phyloP scores from a whole-genome alignment of 2,113 vertebrate species.

The Gymnarchus niloticus region DNA sequence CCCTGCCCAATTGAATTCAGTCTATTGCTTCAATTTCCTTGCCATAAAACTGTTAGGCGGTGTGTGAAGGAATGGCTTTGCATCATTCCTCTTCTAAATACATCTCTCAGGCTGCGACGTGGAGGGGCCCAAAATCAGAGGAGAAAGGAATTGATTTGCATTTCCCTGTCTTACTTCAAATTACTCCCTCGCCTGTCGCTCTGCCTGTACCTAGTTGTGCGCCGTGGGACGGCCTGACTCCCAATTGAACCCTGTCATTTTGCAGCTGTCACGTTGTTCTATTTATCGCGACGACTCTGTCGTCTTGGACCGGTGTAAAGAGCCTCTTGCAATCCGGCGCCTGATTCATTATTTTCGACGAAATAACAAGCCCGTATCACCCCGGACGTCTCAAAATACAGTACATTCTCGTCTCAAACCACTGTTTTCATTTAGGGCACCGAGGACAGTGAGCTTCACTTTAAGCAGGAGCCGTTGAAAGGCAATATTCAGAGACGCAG shows the following conservation, averaged over 20 bases:
- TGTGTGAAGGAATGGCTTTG: conserved; percentile 37
- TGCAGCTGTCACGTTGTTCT: conserved; percentile 53
- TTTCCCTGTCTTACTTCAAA: conserved; percentile 46
- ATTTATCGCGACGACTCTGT: conserved; percentile 44
- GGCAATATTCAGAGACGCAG: not conserved
- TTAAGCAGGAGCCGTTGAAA: not conserved
- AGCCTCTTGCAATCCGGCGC: conserved; percentile 46
- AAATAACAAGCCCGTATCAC: conserved; percentile 21
- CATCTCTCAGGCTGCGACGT: conserved; percentile 30
- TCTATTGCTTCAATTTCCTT: conserved; percentile 39
- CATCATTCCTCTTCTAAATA: conserved; percentile 34
- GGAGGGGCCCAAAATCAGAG: conserved; percentile 33
- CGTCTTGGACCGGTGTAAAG: conserved; percentile 46
- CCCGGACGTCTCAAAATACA: conserved; percentile 9
- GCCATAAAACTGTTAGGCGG: conserved; percentile 26
- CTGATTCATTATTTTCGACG: conserved; percentile 48
- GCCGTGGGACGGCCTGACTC: not conserved
- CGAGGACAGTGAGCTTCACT: conserved; percentile 6
- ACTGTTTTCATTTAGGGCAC: conserved; percentile 12
- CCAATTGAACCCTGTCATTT: conserved; percentile 53
- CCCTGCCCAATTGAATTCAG: conserved; percentile 36
- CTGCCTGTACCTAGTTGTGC: not conserved
- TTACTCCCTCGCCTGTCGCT: conserved; percentile 25
- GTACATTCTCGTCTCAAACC: conserved; percentile 8
- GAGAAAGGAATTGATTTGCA: conserved; percentile 41